Base-by-base conservation (phyloP, 2,888 invertebrate genomes). In the Zygogramma bicolorata region DNA sequence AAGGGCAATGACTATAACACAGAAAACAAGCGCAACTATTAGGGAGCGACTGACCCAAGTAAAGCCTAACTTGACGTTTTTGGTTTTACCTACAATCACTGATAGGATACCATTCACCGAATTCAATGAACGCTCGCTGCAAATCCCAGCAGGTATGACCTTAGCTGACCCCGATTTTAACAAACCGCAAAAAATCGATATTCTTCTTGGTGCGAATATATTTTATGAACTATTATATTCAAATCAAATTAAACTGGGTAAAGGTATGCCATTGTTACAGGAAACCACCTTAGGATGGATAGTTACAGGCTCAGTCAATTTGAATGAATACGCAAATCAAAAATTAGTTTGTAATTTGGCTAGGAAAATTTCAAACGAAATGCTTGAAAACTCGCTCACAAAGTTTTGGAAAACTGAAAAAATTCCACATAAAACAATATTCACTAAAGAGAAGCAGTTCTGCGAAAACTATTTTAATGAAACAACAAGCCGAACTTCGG, bases 211-310 rank as follows among this genome's bases (percentile, higher is more conserved):
- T 4, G 65, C 49, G 2, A 22, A 18, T 29, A 65, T 65, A 10
- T 65, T 65, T 49, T 65, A 63, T n/a, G 63, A 63, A 10, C 20
- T 63, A 13, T 27, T 65, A 49, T 18, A 53, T 31, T 20, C 29
- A 5, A 31, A 29, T 46, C 25, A 31, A 49, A 15, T 65, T 7
- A 13, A 40, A 25, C 53, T 65, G 15, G 65, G 65, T 29, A 49
- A 65, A 29, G 8, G n/a, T n/a, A 65, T 49, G 49, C 65, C 49
- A 8, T 13, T n/a, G 4, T 65, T 49, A 7, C 58, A 66, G 0
- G 58, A 66, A 40, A 58, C 66, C 3, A 22, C n/a, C 1, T 42
- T 66, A 8, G 66, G 66, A 58, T 66, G 66, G 66, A 40, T 58
- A 46, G 20, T 46, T n/a, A n/a, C n/a, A n/a, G n/a, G n/a, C n/a